Conservation (phyloP, 2,113 vertebrate species). For the Halichoerus grypus region DNA sequence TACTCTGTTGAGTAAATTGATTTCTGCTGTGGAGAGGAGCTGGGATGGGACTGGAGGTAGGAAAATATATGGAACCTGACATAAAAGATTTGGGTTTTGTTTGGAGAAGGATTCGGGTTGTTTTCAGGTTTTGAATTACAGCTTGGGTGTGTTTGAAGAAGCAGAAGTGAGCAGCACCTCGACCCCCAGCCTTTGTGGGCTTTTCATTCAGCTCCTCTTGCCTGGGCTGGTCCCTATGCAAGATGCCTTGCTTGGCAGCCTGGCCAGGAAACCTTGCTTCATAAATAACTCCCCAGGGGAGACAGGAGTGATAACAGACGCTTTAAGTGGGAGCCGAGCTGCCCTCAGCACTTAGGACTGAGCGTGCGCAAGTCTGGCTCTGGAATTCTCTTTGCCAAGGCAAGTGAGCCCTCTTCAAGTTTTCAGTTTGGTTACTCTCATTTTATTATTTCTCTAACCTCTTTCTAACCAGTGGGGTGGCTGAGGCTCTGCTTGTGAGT, state of each 20-base stretch:
- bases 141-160: slow-evolving; percentile 73
- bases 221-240: slow-evolving; percentile 71
- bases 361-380: slow-evolving; percentile 64
- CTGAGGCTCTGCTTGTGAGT: slow-evolving; percentile 41
- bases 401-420: slow-evolving; percentile 66
- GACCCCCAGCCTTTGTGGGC: slow-evolving; percentile 30
- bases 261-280: slow-evolving; percentile 73
- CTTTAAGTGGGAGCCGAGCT: slow-evolving; percentile 79
- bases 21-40: slow-evolving; percentile 77
- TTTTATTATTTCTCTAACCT: slow-evolving; percentile 79
- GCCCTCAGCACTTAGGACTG: slow-evolving; percentile 69
- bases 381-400: slow-evolving; percentile 63
- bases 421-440: slow-evolving; percentile 70
- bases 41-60: slow-evolving; percentile 65
- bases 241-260: slow-evolving; percentile 80
- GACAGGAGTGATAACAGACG: slow-evolving; percentile 82
- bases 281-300: slow-evolving; percentile 81
- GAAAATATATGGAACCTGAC: slow-evolving; percentile 74
- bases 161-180: slow-evolving; percentile 63
- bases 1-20: slow-evolving; percentile 82
- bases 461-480: slow-evolving; percentile 46
- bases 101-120: slow-evolving; percentile 78
- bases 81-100: slow-evolving; percentile 66
- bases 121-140: slow-evolving; percentile 76
- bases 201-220: slow-evolving; percentile 75